Percentiles rank a stretch among this genome's conserved stretches.
Conservation (phyloP, 2,797 vertebrate genomes). For the Vespertilio murinus region DNA sequence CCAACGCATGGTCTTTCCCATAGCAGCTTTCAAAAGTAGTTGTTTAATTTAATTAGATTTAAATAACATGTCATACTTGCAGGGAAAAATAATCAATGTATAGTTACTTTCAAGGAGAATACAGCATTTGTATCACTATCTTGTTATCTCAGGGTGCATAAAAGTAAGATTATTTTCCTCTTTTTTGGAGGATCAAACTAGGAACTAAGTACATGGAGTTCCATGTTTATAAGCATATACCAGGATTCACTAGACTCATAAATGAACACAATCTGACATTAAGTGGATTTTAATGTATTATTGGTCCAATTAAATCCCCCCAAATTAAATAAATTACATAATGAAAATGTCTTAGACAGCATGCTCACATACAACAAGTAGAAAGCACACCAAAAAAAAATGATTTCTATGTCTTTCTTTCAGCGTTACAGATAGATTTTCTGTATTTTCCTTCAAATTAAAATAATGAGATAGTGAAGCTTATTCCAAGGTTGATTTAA, state of each 20-base stretch:
- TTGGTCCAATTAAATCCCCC: conserved; percentile 46
- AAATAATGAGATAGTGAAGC: not conserved
- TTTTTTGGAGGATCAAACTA: conserved; percentile 19
- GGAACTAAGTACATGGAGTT: not conserved
- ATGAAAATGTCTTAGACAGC: conserved; percentile 17
- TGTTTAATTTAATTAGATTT: not conserved
- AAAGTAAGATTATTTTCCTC: conserved; percentile 14
- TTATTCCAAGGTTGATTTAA: conserved; percentile 32
- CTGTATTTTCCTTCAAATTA: conserved; percentile 12
- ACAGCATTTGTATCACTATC: not conserved
- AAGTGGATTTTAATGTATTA: conserved; percentile 64
- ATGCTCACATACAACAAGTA: not conserved
- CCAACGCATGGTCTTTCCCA: not conserved
- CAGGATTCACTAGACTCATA: conserved; percentile 13
- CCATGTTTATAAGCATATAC: not conserved
- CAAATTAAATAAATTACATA: conserved; percentile 51
- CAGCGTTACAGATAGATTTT: not conserved
- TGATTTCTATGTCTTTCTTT: not conserved
- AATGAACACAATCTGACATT: conserved; percentile 45
- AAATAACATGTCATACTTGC: conserved; percentile 6
- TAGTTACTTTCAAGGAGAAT: not conserved
- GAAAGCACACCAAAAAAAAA: not conserved
- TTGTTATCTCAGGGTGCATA: not conserved
- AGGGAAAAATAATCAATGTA: conserved; percentile 10
- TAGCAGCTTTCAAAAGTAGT: not conserved